These are phyloP conservation scores for Channallabes apus DNA, from an alignment of 2,797 vertebrate genomes.

Conservation along the genomic window DNA sequence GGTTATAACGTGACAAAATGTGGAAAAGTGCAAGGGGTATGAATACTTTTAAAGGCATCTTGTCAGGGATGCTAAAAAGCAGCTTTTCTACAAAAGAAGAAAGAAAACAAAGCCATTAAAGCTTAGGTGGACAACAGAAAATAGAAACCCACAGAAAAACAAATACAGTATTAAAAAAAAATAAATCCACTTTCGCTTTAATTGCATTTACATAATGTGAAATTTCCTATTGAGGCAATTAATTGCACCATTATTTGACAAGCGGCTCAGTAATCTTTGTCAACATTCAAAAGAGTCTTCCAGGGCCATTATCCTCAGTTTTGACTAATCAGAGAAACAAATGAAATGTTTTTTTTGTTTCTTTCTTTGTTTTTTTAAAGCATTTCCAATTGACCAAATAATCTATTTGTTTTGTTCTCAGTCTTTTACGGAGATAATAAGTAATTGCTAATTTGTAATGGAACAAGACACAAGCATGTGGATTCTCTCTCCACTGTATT, in stretches of 20 bases:
- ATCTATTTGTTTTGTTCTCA: slow-evolving; percentile 31
- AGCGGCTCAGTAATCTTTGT: neutral
- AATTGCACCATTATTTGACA: slow-evolving; percentile 18
- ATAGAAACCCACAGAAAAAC: neutral
- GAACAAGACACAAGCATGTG: neutral
- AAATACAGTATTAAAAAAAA: neutral
- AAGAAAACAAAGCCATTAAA: neutral
- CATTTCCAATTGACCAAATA: slow-evolving; percentile 35
- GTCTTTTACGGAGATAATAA: neutral
- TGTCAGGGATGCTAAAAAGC: neutral
- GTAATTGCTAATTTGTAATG: slow-evolving; percentile 15
- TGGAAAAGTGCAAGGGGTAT: no score
- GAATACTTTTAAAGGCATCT: neutral
- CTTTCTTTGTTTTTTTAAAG: neutral
- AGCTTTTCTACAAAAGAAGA: neutral
- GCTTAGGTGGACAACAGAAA: slow-evolving; percentile 1
- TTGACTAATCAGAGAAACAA: slow-evolving; percentile 34
- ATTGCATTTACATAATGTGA: slow-evolving; percentile 35
- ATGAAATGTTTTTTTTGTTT: neutral
- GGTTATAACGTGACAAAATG: no score
- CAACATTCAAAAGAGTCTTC: slow-evolving; percentile 19
- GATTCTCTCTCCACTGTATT: neutral
- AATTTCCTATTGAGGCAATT: slow-evolving; percentile 23
- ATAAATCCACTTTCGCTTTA: slow-evolving; percentile 15
- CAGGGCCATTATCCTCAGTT: slow-evolving; percentile 1